Evolutionary conservation across 2,797 vertebrate species (phyloP), one percentile per base, ranked within the genome.

Genomic region (Eutrigla gurnardus): DNA sequence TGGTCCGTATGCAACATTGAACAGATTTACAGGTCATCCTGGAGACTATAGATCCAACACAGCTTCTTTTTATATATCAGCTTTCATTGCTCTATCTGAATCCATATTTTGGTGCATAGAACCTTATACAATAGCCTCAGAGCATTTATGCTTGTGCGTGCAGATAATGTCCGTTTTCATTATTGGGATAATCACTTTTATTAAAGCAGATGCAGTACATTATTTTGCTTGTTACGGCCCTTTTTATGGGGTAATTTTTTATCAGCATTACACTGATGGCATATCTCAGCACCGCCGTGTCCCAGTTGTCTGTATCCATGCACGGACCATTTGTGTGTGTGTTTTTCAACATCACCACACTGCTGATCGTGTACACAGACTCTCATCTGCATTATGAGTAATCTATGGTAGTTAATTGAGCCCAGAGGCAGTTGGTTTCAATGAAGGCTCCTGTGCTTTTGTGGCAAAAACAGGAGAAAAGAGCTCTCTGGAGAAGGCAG

Each of bases 321-420:
- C 67, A 46, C 69, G 65, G 55, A 46, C 55, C 37, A 40, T 60
- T 70, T 49, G 65, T 65, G 68, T 72, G 70, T 72, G 58, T 57
- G 65, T 65, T 82, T 84, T 78, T 65, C 67, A 52, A 63, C 79
- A 75, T 81, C 63, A 60, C 62, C 79, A 80, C 50, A 39, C 40
- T 1, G 32, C 67, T 81, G 50, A 85, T 85, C 81, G 70, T 75
- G 40, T 69, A 75, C 76, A 69, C 71, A 73, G 45, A 70, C 75
- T 87, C 82, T 91, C 87, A 84, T 93, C 83, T 91, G 80, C 90
- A 88, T 92, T 89, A 92, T 83, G 91, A 88, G 74, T 85, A 92
- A 92, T 93, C 91, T 92, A 88, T 84, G 82, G 82, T 78, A 78
- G 82, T 85, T 94, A 93, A 95, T 89, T 93, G 91, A 93, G 91